Evolutionary conservation across 2,888 invertebrate species (phyloP).

Genomic region (Catocala nupta): DNA sequence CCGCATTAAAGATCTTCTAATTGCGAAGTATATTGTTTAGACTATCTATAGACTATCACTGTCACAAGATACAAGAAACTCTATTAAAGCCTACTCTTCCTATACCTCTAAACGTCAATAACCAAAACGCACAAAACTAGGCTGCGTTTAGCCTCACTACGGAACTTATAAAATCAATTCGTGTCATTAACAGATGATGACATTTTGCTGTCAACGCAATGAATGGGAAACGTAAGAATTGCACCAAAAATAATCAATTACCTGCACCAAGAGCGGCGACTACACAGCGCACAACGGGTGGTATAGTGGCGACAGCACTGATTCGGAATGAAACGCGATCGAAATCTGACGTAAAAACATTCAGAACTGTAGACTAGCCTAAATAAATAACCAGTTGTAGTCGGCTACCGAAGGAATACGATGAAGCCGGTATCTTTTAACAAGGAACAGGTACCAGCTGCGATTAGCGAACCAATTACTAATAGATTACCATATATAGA

Average conservation of each 20-base stretch:
- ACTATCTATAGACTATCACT: too few relatives aligned
- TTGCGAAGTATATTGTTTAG: too few relatives aligned
- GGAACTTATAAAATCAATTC: too few relatives aligned
- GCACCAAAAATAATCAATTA: slow-evolving; percentile 36
- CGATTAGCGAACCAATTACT: too few relatives aligned
- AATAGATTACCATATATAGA: too few relatives aligned
- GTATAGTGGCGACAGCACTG: slow-evolving; percentile 4
- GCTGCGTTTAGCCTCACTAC: too few relatives aligned
- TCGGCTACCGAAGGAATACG: too few relatives aligned
- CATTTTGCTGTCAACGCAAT: neutral
- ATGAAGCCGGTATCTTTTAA: too few relatives aligned
- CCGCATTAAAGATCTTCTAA: too few relatives aligned
- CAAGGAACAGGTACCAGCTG: too few relatives aligned
- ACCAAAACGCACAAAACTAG: neutral
- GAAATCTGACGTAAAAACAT: slow-evolving; percentile 1
- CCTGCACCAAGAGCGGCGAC: slow-evolving; percentile 13
- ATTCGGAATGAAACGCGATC: neutral
- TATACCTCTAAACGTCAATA: neutral
- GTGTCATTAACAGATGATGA: neutral
- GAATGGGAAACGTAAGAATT: slow-evolving; percentile 1
- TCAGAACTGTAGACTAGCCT: neutral
- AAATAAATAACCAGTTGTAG: neutral
- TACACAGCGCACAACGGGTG: slow-evolving; percentile 28
- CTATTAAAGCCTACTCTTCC: too few relatives aligned
- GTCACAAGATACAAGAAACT: too few relatives aligned